Conservation (phyloP, 2,888 invertebrate genomes). For the Heteromyza rotundicornis region DNA sequence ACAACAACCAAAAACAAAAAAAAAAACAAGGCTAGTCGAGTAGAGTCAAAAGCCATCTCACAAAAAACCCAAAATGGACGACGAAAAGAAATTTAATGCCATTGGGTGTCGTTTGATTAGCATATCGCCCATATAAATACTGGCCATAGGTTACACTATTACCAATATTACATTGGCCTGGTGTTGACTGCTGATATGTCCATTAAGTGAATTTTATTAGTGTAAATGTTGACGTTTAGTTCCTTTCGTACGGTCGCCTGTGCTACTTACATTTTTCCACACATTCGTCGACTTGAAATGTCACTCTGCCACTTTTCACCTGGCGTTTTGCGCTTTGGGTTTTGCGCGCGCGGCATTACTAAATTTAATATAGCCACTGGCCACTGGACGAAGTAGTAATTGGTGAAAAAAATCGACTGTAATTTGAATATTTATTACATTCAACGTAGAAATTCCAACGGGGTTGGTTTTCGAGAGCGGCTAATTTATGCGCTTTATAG, state of each 20-base stretch:
- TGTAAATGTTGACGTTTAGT: slow-evolving; percentile 48
- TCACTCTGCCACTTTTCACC: not conserved
- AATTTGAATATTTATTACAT: slow-evolving; percentile 53
- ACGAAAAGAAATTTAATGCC: slow-evolving; percentile 27
- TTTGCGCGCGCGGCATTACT: not conserved
- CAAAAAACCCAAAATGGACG: slow-evolving; percentile 5
- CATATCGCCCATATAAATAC: slow-evolving; percentile 53
- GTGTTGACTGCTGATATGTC: slow-evolving; percentile 37
- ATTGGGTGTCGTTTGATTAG: slow-evolving; percentile 54
- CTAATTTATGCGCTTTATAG: slow-evolving; percentile 5
- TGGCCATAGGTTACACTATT: slow-evolving; percentile 43
- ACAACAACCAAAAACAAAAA: not conserved
- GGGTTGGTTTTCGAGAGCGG: slow-evolving; percentile 16
- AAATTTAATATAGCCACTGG: not conserved
- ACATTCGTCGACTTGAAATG: too few species aligned
- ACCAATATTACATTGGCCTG: slow-evolving; percentile 38
- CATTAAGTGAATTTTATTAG: slow-evolving; percentile 46
- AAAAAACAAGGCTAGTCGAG: not conserved
- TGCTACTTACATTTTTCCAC: too few species aligned
- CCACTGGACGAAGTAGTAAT: not conserved
- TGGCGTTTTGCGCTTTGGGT: not conserved
- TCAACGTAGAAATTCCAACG: slow-evolving; percentile 27
- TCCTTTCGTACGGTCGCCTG: slow-evolving; percentile 23
- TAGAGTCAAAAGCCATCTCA: not conserved
- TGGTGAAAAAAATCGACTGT: slow-evolving; percentile 20